These are phyloP conservation scores for Recurvirostra avosetta DNA, from an alignment of 2,113 vertebrate species.

Conservation along the genomic window DNA sequence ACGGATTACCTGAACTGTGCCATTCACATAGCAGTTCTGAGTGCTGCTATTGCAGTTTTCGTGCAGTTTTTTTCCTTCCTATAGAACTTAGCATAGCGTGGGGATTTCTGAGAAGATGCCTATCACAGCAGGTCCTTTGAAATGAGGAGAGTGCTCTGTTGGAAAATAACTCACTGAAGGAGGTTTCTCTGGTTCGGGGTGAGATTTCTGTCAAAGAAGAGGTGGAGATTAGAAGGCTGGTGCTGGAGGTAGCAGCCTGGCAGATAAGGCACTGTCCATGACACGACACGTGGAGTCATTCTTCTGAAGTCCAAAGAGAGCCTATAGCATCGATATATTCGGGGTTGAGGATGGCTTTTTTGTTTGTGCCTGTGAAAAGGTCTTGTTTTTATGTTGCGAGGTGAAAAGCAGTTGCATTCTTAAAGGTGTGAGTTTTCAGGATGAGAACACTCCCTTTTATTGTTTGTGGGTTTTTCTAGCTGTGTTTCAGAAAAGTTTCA, in stretches of 20 bases:
- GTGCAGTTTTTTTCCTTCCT: neutral
- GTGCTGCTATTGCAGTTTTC: neutral
- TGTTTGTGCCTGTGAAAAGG: neutral
- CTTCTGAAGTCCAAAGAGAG: neutral
- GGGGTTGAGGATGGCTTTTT: neutral
- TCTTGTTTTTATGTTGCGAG: neutral
- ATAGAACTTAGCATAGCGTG: accelerated
- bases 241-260: neutral
- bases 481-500: neutral
- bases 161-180: neutral
- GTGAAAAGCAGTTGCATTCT: neutral
- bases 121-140: neutral
- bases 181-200: neutral
- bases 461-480: neutral
- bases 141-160: neutral
- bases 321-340: neutral
- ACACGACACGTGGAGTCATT: neutral
- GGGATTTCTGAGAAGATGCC: neutral
- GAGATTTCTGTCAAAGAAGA: neutral
- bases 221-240: neutral
- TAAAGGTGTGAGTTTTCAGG: neutral
- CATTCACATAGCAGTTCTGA: neutral
- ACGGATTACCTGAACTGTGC: neutral
- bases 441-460: neutral
- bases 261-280: neutral